A percentile compares a stretch with the other conserved stretches of the same genome.
Evolutionary conservation across 2,797 vertebrate species (phyloP).

Genomic region (Cyclura pinguis): DNA sequence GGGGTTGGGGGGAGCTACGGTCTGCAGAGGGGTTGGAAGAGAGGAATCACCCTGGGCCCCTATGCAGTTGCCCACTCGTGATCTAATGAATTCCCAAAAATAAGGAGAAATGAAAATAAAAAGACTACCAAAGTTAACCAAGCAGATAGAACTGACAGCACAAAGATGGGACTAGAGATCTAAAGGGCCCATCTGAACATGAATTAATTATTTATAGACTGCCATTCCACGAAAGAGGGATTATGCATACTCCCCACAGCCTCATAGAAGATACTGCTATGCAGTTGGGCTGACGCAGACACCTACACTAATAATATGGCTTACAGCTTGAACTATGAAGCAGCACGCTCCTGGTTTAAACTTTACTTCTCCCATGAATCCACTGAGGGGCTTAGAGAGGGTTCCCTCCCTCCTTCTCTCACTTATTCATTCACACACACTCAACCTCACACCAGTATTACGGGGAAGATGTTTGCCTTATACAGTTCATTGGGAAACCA

Average conservation of each 20-base stretch:
- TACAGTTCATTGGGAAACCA: not conserved
- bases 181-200: not conserved
- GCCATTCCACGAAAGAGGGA: not conserved
- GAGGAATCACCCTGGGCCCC: too few species aligned
- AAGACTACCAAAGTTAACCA: not conserved
- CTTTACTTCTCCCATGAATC: not conserved
- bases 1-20: too few species aligned
- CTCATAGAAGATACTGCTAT: not conserved
- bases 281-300: not conserved
- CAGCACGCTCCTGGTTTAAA: not conserved
- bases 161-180: not conserved
- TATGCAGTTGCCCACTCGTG: too few species aligned
- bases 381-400: not conserved
- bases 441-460: not conserved
- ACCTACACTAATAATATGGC: not conserved
- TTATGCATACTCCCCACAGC: not conserved
- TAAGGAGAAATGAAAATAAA: conserved; percentile 7
- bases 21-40: too few species aligned
- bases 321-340: not conserved
- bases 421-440: too few species aligned
- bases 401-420: not conserved
- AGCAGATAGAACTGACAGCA: not conserved
- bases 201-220: not conserved
- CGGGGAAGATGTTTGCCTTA: not conserved
- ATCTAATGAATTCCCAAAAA: not conserved